Conservation (phyloP, 37 sponge, comb jelly and placozoan species). For the Petrosia ficiformis region DNA sequence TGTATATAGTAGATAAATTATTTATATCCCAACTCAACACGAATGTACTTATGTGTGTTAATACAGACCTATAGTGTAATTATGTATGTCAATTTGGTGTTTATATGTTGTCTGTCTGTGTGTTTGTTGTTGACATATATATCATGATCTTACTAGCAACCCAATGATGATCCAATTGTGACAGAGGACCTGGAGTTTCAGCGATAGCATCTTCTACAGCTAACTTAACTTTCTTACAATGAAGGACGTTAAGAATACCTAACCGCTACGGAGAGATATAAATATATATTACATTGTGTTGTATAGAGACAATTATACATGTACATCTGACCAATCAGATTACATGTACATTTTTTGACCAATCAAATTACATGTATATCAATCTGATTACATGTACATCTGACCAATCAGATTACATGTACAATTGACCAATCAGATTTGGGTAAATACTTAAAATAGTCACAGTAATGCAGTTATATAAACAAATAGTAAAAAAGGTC, state of each 20-base stretch:
- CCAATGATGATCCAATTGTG: conserved; percentile 54
- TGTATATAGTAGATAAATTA: too few relatives aligned
- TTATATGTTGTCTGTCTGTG: too few relatives aligned
- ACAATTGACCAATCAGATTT: background rate
- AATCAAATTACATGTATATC: background rate
- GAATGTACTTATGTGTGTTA: too few relatives aligned
- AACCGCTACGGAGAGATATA: conserved; percentile 21
- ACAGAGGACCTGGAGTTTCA: conserved; percentile 27
- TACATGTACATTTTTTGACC: background rate
- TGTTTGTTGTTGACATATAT: too few relatives aligned
- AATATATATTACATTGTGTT: background rate
- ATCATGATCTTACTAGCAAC: conserved; percentile 57
- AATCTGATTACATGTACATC: background rate
- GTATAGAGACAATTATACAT: background rate
- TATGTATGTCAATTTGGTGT: too few relatives aligned
- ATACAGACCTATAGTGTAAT: too few relatives aligned
- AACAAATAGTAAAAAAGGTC: too few relatives aligned
- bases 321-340: background rate
- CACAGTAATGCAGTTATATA: background rate
- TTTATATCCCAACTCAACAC: too few relatives aligned
- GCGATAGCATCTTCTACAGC: conserved; percentile 57
- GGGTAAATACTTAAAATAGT: background rate
- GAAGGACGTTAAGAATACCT: conserved; percentile 49
- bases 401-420: background rate
- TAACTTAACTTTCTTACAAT: conserved; percentile 66